phyloP scores from a whole-genome alignment of 2,113 vertebrate genomes.

The Corynorhinus townsendii region DNA sequence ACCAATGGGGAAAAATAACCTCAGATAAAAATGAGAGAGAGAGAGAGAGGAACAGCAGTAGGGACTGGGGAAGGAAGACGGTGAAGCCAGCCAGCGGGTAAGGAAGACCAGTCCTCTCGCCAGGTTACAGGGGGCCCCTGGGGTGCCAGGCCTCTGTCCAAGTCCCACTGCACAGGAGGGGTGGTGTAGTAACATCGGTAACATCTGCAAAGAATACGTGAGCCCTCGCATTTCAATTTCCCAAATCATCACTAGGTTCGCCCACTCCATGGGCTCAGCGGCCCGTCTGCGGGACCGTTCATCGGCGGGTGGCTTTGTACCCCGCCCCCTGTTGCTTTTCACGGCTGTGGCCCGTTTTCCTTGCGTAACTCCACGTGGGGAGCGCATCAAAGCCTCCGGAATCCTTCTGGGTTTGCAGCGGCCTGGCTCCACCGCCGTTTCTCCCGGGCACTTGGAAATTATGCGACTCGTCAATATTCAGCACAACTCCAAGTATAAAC shows the following conservation, averaged over 20 bases:
- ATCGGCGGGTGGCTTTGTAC: constrained; percentile 15
- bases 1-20: too few species aligned
- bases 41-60: too few species aligned
- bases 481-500: constrained; percentile 56
- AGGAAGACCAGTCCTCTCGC: too few species aligned
- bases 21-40: too few species aligned
- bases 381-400: constrained; percentile 21
- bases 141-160: too few species aligned
- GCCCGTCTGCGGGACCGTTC: constrained; percentile 3
- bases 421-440: background rate
- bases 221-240: background rate
- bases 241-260: background rate
- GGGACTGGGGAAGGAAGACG: too few species aligned
- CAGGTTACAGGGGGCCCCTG: too few species aligned
- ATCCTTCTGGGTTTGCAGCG: constrained; percentile 34
- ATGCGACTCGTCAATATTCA: constrained; percentile 66
- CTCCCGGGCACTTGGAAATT: constrained; percentile 38
- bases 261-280: background rate
- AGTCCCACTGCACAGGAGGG: too few species aligned
- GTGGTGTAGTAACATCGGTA: background rate
- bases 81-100: too few species aligned
- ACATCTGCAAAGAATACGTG: background rate
- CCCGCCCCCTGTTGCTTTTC: background rate
- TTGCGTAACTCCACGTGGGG: background rate
- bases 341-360: constrained; percentile 20